Conservation (phyloP, 2,113 vertebrate genomes). For the Smithornis capensis region DNA sequence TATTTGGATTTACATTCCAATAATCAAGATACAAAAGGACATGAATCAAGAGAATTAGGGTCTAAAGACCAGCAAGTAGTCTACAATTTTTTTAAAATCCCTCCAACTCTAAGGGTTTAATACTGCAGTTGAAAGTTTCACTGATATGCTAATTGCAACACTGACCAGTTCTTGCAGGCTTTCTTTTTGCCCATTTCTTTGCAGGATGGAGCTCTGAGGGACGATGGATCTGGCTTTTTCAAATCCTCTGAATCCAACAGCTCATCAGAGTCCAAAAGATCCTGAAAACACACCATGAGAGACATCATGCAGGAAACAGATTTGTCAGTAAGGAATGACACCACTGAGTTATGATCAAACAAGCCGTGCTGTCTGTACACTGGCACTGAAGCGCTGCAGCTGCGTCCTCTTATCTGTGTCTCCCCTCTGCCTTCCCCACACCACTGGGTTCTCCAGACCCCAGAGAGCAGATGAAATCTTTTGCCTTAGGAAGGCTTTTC, state of each 20-base stretch:
- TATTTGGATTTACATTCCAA: neutral
- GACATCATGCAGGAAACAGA: neutral
- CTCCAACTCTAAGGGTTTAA: neutral
- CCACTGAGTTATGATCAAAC: neutral
- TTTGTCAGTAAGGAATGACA: neutral
- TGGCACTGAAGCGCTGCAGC: neutral
- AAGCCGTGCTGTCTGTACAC: neutral
- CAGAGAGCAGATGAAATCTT: neutral
- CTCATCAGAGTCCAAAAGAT: conserved; percentile 91
- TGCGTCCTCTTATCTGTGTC: neutral
- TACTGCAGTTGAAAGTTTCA: neutral
- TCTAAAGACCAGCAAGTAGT: neutral
- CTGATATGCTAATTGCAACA: accelerated
- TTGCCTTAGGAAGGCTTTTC: neutral
- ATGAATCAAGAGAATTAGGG: neutral
- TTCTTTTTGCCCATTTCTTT: conserved; percentile 87
- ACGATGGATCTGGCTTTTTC: conserved; percentile 88
- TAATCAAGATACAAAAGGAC: neutral
- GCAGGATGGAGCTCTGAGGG: conserved; percentile 81
- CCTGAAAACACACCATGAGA: conserved; percentile 67
- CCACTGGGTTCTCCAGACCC: neutral
- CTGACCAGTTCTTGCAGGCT: conserved; percentile 96
- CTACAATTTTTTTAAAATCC: neutral
- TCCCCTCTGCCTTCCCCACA: neutral
- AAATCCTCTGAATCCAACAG: conserved; percentile 90